Evolutionary conservation across 2,797 vertebrate genomes (phyloP).

Genomic region (Bovichtus variegatus): DNA sequence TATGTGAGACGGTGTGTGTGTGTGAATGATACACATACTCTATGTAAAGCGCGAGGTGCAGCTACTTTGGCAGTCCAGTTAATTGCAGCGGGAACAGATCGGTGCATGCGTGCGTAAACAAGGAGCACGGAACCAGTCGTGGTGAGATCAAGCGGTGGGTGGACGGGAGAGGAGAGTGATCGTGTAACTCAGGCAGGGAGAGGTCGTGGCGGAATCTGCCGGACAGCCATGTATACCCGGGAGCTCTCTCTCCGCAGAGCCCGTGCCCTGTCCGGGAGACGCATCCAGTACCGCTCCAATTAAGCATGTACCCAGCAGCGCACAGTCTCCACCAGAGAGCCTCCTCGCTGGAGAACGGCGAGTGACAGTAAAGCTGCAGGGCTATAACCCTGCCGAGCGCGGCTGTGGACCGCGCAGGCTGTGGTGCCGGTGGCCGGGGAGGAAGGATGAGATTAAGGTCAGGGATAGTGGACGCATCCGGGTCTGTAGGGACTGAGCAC

Average conservation of each 20-base stretch:
- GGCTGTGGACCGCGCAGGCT: not conserved
- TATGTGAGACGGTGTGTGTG: not conserved
- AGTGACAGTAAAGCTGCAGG: constrained; percentile 10
- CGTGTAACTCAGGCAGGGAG: not conserved
- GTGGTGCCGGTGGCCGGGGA: not conserved
- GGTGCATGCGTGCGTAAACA: constrained; percentile 53
- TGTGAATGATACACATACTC: not conserved
- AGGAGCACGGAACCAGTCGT: constrained; percentile 10
- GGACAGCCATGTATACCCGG: not conserved
- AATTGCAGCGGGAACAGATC: constrained; percentile 36
- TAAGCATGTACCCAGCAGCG: constrained; percentile 9
- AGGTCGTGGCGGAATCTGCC: constrained; percentile 9
- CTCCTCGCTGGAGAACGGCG: not conserved
- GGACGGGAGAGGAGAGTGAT: not conserved
- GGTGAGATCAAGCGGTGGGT: not conserved
- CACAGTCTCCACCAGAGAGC: constrained; percentile 1
- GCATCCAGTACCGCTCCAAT: constrained; percentile 27
- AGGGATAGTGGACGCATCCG: not conserved
- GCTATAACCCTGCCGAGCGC: not conserved
- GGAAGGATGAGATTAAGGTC: constrained; percentile 22
- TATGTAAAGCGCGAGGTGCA: not conserved
- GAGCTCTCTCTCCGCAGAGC: constrained; percentile 30
- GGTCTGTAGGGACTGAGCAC: constrained; percentile 10
- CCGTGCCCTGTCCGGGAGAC: constrained; percentile 22
- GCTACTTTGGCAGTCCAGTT: constrained; percentile 30